Evolutionary conservation across 1,140 invertebrate genomes (phyloP).

Genomic region (Zaprionus africanus): DNA sequence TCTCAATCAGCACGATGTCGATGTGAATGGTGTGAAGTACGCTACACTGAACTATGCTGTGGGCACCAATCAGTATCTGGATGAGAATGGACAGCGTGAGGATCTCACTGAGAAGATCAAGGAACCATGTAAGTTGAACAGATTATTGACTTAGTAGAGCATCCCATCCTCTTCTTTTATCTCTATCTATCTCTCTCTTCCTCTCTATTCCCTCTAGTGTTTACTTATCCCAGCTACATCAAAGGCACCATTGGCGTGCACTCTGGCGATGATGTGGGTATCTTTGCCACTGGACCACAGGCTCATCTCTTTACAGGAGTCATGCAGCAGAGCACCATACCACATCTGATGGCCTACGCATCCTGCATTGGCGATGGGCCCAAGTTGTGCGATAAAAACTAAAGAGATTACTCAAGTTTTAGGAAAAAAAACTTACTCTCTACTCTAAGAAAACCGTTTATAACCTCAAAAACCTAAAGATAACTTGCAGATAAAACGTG

Average conservation of each 20-base stretch:
- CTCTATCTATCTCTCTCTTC: background rate
- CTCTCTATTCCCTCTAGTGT: conserved; percentile 46
- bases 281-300: conserved; percentile 87
- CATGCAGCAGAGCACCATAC: conserved; percentile 91
- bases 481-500: background rate
- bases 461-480: background rate
- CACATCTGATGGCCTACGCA: conserved; percentile 90
- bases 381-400: conserved; percentile 51
- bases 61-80: conserved; percentile 86
- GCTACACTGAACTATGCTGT: conserved; percentile 88
- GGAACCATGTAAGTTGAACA: conserved; percentile 28
- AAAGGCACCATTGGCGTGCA: conserved; percentile 86
- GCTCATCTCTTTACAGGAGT: conserved; percentile 89
- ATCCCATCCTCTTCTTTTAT: background rate
- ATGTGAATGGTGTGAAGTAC: conserved; percentile 85
- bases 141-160: background rate
- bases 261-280: conserved; percentile 89
- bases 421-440: background rate
- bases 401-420: background rate
- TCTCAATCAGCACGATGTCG: conserved; percentile 61
- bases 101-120: conserved; percentile 52
- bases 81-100: conserved; percentile 61
- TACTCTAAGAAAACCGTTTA: background rate
- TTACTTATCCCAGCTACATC: conserved; percentile 84
- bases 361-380: conserved; percentile 85